phyloP scores from a whole-genome alignment of 92 coral and sea anemone genomes.

The Phymanthus crucifer region DNA sequence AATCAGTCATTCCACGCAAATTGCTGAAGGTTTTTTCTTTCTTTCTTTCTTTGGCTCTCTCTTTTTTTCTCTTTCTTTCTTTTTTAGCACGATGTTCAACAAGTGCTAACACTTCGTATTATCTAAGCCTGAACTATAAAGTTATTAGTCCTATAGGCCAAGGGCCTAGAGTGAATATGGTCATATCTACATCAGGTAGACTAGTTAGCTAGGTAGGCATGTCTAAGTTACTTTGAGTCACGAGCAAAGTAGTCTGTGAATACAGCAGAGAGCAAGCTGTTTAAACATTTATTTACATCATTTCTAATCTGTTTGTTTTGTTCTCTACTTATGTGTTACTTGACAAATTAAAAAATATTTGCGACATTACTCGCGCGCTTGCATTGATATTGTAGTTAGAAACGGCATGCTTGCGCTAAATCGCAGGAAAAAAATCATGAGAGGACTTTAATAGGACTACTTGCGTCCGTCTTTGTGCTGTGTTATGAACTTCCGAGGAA shows the following conservation, averaged over 20 bases:
- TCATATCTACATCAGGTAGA: not conserved
- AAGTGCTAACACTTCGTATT: too few species aligned
- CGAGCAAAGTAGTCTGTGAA: not conserved
- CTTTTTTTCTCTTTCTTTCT: too few species aligned
- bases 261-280: not conserved
- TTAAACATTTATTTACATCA: not conserved
- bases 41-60: too few species aligned
- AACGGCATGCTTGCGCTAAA: too few species aligned
- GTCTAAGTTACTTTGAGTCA: not conserved
- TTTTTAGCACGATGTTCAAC: too few species aligned
- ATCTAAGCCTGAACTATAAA: not conserved
- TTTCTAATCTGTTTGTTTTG: not conserved
- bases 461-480: too few species aligned
- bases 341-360: not conserved
- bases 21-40: too few species aligned
- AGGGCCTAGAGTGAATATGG: not conserved
- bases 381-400: too few species aligned
- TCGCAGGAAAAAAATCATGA: too few species aligned
- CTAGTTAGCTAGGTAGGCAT: not conserved
- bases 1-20: not conserved
- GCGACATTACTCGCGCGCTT: too few species aligned
- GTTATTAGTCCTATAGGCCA: not conserved
- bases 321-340: slow-evolving; percentile 1
- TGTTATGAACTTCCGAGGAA: too few species aligned
- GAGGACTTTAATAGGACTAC: too few species aligned